phyloP scores from a whole-genome alignment of 2,113 vertebrate species.

The Bagarius yarrelli region DNA sequence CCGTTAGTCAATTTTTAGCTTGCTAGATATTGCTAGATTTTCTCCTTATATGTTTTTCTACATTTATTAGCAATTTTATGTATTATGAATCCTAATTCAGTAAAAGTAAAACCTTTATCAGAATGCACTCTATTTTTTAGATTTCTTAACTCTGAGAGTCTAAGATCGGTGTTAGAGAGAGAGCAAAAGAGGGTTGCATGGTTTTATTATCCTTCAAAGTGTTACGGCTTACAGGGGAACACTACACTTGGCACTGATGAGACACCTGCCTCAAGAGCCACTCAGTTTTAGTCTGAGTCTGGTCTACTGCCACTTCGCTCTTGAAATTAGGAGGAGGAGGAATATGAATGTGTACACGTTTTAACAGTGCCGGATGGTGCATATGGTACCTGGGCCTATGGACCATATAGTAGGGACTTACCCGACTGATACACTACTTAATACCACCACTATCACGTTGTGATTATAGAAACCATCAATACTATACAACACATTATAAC shows the following conservation, averaged over 20 bases:
- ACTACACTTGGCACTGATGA: conserved; percentile 23
- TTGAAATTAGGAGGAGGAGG: not conserved
- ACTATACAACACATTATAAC: no score
- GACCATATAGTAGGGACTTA: no score
- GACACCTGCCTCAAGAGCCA: conserved; percentile 26
- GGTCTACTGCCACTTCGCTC: not conserved
- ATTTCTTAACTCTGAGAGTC: conserved; percentile 4
- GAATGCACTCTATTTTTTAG: not conserved
- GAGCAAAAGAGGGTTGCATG: not conserved
- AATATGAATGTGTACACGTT: not conserved
- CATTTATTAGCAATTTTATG: not conserved
- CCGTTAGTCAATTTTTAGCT: not conserved
- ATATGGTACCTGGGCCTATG: no score
- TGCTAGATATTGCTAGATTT: not conserved
- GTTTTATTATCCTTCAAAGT: conserved; percentile 6
- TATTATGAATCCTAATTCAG: not conserved
- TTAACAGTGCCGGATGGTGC: no score
- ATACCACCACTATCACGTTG: no score
- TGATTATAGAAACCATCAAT: no score
- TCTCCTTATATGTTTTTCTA: no score
- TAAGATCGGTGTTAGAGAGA: not conserved
- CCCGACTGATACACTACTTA: no score
- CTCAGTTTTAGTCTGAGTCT: conserved; percentile 3
- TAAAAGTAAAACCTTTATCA: not conserved
- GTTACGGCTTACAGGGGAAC: conserved; percentile 11